These are phyloP conservation scores for Morone chrysops DNA, from an alignment of 2,113 vertebrate genomes.

Conservation along the genomic window DNA sequence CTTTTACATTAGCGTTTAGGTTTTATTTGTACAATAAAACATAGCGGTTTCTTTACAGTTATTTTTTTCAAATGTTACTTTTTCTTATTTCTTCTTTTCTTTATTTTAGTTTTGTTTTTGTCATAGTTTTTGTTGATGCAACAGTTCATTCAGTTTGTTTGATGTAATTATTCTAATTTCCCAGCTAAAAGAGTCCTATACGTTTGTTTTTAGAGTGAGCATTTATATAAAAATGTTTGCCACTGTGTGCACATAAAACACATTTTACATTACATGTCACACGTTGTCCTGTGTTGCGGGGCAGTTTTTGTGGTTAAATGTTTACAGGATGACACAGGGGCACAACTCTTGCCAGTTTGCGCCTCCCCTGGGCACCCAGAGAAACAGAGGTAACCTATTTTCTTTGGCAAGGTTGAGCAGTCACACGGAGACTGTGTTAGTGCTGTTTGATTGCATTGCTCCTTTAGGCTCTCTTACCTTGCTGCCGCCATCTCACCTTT, in stretches of 20 bases:
- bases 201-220: background rate
- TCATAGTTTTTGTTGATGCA: background rate
- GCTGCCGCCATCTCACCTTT: slow-evolving; percentile 10
- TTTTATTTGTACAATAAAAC: no score
- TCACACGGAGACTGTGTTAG: slow-evolving; percentile 57
- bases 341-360: slow-evolving; percentile 58
- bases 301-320: slow-evolving; percentile 59
- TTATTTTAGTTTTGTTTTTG: background rate
- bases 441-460: slow-evolving; percentile 60
- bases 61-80: no score
- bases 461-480: slow-evolving; percentile 59
- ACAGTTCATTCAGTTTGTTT: background rate
- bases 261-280: background rate
- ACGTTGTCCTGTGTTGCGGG: slow-evolving; percentile 31
- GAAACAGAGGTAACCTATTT: slow-evolving; percentile 79
- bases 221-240: background rate
- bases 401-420: slow-evolving; percentile 79
- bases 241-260: slow-evolving; percentile 10
- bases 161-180: background rate
- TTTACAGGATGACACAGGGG: slow-evolving; percentile 68
- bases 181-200: background rate
- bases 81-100: no score
- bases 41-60: no score
- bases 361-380: slow-evolving; percentile 59
- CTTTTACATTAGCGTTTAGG: no score